Evolutionary conservation across 2,113 vertebrate genomes (phyloP), one percentile per base, ranked within the genome.

Genomic region (Tautogolabrus adspersus): DNA sequence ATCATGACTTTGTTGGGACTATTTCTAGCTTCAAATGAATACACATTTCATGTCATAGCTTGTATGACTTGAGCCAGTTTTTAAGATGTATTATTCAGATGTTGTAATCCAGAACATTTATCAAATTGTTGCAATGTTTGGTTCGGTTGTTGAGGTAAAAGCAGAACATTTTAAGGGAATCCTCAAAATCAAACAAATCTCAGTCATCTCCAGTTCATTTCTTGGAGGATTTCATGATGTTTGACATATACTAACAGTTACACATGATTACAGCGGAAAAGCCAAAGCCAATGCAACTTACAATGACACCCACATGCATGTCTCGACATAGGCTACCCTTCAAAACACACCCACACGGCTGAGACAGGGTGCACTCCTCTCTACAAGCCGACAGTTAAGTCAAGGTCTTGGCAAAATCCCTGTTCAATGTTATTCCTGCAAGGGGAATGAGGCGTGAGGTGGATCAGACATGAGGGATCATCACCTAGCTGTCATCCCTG

Each of bases 321-420:
- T 10, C 22, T 60, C 61, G 23, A 52, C 56, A 21, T 19, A 6
- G 60, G 12, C 16, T 13, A 72, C 56, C 15, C 34, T 40, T 58
- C 67, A 57, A 52, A 54, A 21, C 22, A 58, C 65, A 65, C 40
- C 23, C 54, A 15, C 57, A n/a, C 56, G 12, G n/a, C 47, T 56
- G 57, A 80, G 42, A 70, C 75, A 37, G 46, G 18, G 37, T 60
- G 58, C 44, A 16, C 46, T 55, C 57, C 26, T 49, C 49, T 74
- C 38, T 62, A 21, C 64, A 47, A 60, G 63, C 74, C 52, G 70
- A 26, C 73, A 71, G 83, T 86, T 74, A 77, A 76, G 82, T 89
- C 87, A 92, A 92, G 90, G 90, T 89, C 90, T 88, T 55, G 80
- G 82, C 77, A 89, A 88, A 89, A 88, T 81, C 82, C 82, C 66